phyloP scores from a whole-genome alignment of 2,888 invertebrate genomes.

The Eueremaeus valkanovi region DNA sequence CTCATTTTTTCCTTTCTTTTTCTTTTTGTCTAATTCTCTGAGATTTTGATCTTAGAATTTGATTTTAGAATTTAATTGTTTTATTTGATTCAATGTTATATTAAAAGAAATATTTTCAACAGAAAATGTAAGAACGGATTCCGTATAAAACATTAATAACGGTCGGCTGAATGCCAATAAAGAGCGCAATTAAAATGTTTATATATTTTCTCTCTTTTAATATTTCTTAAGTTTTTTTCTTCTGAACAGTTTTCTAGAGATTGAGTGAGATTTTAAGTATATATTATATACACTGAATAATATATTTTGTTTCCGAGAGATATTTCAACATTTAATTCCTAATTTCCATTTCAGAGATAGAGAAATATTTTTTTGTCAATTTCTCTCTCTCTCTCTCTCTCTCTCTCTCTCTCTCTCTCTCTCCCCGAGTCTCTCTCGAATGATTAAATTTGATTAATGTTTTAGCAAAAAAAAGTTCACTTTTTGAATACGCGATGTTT shows the following conservation, averaged over 20 bases:
- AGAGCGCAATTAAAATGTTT: slow-evolving; percentile 23
- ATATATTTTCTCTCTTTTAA: not conserved
- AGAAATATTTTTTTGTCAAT: not conserved
- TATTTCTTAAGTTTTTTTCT: not conserved
- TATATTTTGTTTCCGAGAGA: no score
- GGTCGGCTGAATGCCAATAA: slow-evolving; percentile 19
- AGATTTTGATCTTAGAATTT: slow-evolving; percentile 30
- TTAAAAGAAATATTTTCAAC: slow-evolving; percentile 3
- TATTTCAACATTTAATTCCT: not conserved
- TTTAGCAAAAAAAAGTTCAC: no score
- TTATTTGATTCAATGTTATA: slow-evolving; percentile 16
- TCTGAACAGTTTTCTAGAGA: not conserved
- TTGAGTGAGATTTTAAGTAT: no score
- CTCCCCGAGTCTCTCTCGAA: not conserved
- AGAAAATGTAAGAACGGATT: not conserved
- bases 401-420: no score
- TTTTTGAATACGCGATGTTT: no score
- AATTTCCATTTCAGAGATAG: no score
- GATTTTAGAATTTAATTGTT: slow-evolving; percentile 30
- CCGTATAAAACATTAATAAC: slow-evolving; percentile 16
- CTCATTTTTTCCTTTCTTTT: not conserved
- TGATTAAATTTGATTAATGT: slow-evolving; percentile 2
- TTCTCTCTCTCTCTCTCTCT: no score
- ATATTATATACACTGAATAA: no score
- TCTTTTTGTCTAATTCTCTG: slow-evolving; percentile 7